phyloP scores from a whole-genome alignment of 2,888 invertebrate genomes.

The Oscheius sp. region DNA sequence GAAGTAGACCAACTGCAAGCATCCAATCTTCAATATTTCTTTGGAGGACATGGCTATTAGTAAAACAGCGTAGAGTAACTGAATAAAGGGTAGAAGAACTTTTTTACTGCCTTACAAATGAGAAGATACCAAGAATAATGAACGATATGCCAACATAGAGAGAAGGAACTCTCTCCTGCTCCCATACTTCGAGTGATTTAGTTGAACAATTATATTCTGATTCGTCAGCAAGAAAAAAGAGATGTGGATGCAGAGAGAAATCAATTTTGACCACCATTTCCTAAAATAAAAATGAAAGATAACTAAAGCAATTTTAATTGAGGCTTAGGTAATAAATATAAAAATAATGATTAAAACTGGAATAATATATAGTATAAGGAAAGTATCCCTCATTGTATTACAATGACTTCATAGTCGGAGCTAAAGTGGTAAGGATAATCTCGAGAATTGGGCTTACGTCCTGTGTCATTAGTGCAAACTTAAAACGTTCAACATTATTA shows the following conservation, averaged over 20 bases:
- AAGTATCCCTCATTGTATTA: too few species aligned
- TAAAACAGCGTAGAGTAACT: not conserved
- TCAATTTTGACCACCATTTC: not conserved
- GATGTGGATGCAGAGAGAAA: not conserved
- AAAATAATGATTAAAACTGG: too few species aligned
- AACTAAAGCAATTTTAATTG: too few species aligned
- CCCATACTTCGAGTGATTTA: not conserved
- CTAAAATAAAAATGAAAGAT: too few species aligned
- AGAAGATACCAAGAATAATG: not conserved
- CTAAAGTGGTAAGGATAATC: too few species aligned
- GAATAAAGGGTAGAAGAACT: not conserved
- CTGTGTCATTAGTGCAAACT: too few species aligned
- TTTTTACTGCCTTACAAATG: not conserved
- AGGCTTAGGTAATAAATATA: too few species aligned
- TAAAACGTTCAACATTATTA: too few species aligned
- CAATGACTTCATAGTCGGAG: too few species aligned
- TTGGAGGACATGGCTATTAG: slow-evolving; percentile 2
- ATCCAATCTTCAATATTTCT: not conserved
- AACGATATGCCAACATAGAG: not conserved
- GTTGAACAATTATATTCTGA: not conserved
- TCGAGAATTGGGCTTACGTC: too few species aligned
- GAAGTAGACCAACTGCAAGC: slow-evolving; percentile 12
- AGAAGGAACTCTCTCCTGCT: not conserved
- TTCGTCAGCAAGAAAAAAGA: slow-evolving; percentile 1
- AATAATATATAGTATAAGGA: too few species aligned